Conservation (phyloP, 2,797 vertebrate genomes). For the Salmo trutta region DNA sequence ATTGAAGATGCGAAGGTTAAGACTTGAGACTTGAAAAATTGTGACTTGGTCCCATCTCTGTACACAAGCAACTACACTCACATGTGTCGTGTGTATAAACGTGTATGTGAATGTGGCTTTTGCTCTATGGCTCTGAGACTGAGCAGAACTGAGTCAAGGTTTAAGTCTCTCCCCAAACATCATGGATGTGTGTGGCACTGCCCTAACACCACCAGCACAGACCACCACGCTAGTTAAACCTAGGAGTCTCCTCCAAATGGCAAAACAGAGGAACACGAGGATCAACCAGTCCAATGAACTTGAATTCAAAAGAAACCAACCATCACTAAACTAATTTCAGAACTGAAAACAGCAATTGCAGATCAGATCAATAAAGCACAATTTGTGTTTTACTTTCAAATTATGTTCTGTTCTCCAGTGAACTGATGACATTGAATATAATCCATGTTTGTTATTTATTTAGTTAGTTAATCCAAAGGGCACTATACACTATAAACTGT, state of each 20-base stretch:
- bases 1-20: no score
- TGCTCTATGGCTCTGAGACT: constrained; percentile 15
- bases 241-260: background rate
- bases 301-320: background rate
- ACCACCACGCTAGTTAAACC: background rate
- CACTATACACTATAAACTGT: background rate
- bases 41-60: background rate
- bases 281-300: background rate
- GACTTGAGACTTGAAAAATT: no score
- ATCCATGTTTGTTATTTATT: background rate
- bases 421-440: background rate
- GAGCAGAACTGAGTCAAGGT: constrained; percentile 40
- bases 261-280: background rate
- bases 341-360: background rate
- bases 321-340: constrained; percentile 1
- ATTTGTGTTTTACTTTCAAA: background rate
- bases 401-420: background rate
- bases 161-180: constrained; percentile 33
- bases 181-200: constrained; percentile 25
- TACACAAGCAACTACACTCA: background rate
- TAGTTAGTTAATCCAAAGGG: background rate
- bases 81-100: no score
- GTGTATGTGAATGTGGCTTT: constrained; percentile 22
- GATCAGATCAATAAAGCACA: background rate
- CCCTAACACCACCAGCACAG: no score